Conservation (phyloP, 2,797 vertebrate species). For the Macropus fuliginosus region DNA sequence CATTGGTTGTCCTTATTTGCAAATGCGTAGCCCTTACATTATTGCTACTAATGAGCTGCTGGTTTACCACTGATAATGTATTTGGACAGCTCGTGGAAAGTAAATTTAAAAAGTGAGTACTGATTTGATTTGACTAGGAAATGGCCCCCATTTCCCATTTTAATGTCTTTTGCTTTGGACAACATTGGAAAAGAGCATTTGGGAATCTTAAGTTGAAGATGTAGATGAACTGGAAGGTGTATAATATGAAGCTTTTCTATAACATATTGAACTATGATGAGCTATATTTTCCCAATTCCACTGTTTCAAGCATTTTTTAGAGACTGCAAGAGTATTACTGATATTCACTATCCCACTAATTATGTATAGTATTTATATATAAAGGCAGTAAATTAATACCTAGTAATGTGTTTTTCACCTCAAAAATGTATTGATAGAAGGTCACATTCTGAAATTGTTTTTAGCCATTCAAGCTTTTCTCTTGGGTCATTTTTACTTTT, state of each 20-base stretch:
- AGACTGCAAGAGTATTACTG: neutral
- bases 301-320: neutral
- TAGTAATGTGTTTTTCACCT: neutral
- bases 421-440: neutral
- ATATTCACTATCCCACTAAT: conserved; percentile 12
- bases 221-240: neutral
- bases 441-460: conserved; percentile 17
- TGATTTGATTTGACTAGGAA: conserved; percentile 2
- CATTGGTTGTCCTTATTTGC: conserved; percentile 50
- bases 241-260: neutral
- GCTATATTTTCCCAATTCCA: neutral
- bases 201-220: conserved; percentile 55
- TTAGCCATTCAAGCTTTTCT: conserved; percentile 39
- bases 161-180: conserved; percentile 20
- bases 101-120: conserved; percentile 20
- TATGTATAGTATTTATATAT: neutral
- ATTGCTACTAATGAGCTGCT: conserved; percentile 33
- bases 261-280: neutral
- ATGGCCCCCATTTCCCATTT: conserved; percentile 12
- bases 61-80: conserved; percentile 19
- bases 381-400: neutral
- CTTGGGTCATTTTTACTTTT: neutral
- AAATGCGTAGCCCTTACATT: conserved; percentile 11
- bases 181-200: conserved; percentile 18
- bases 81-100: conserved; percentile 1